Percentiles rank a stretch among this genome's conserved stretches.
These are phyloP conservation scores for Falco rusticolus DNA, from an alignment of 2,797 vertebrate species.

Conservation along the genomic window DNA sequence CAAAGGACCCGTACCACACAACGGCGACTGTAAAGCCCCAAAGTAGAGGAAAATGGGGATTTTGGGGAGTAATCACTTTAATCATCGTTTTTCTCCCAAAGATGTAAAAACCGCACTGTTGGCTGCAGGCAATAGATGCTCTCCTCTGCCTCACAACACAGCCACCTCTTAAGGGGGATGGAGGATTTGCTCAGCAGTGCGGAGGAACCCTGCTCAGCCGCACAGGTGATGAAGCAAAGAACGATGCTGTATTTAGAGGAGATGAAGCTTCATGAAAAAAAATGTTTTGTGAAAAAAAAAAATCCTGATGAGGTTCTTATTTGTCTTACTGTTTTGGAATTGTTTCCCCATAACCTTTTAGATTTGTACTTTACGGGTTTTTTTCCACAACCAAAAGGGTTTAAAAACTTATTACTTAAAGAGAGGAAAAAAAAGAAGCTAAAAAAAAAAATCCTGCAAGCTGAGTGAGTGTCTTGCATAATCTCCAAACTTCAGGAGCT, in stretches of 20 bases:
- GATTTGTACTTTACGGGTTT: not conserved
- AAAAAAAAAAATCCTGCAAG: conserved; percentile 29
- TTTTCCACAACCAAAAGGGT: not conserved
- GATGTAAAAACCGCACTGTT: not conserved
- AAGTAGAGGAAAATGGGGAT: not conserved
- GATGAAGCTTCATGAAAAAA: not conserved
- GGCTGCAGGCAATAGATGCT: not conserved
- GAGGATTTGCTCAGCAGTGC: not conserved
- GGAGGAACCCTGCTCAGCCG: not conserved
- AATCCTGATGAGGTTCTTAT: not conserved
- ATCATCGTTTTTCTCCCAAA: not conserved
- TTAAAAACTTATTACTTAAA: conserved; percentile 44
- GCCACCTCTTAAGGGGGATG: not conserved
- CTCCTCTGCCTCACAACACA: not conserved
- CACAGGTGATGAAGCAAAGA: not conserved
- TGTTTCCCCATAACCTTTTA: not conserved
- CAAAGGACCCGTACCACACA: not conserved
- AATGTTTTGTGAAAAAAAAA: not conserved
- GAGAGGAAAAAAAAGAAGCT: not conserved
- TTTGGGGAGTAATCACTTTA: not conserved
- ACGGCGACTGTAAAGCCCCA: not conserved
- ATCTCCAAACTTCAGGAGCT: conserved; percentile 48
- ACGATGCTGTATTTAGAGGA: not conserved
- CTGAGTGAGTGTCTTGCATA: conserved; percentile 59
- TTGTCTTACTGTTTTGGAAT: not conserved